Base-by-base conservation (phyloP, 2,797 vertebrate genomes). In the Enteromius mattozi region DNA sequence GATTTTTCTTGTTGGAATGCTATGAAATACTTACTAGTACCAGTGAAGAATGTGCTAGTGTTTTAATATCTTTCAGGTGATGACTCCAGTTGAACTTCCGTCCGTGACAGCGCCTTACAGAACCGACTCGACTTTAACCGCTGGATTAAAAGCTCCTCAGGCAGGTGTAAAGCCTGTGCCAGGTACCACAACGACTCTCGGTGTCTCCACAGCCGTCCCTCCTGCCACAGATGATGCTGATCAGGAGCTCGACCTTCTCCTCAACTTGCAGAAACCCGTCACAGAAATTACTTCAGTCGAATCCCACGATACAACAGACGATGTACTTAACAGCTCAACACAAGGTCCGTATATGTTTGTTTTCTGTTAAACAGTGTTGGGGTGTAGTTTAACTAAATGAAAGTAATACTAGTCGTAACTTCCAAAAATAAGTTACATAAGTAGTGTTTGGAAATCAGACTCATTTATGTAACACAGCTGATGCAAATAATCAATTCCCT, bases 241-340 rank as follows among this genome's bases (percentile, higher is more conserved):
- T 21, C 93, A 97, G 85, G 97, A 98, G 81, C 92, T 99, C 82
- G 97, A 99, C 87, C 91, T 93, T 88, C 94, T 99, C 81, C 96
- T 99, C 35, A 90, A 88, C 87, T 91, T 99, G 87, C 94, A 97
- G 85, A 94, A 92, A 10, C 93, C 96, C 0, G 13, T 87, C 9
- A 74, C 16, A 30, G 47, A 71, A 3, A 82, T 80, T 17, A 1
- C n/a, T 35, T 82, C 81, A 63, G 76, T 21, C 17, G 77, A 89
- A 66, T 24, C 47, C 76, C 79, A 35, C 4, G 61, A 83, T 40
- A 0, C n/a, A 61, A 9, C 74, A 79, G 78, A 78, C 16, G 12
- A 85, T 17, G 40, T 12, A 5, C 10, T 24, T 0, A 7, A 13
- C 0, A 14, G 14, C 51, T 27, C 80, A 61, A 82, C 87, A 33